Base-by-base conservation (phyloP, 2,113 vertebrate genomes). In the Felis catus region DNA sequence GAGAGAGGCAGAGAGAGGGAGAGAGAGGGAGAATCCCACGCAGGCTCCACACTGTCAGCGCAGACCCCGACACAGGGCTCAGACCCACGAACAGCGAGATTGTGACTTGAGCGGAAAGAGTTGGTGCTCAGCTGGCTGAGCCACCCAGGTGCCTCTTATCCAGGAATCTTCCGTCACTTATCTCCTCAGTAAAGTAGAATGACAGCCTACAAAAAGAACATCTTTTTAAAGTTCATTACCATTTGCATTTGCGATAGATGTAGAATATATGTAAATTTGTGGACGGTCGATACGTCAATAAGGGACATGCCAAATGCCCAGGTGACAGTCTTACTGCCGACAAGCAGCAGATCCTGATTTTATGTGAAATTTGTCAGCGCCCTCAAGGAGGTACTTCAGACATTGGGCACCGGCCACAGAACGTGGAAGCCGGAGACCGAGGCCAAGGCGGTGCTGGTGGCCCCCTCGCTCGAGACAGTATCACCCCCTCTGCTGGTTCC, bases 401-500 rank as follows among this genome's bases (percentile, higher is more conserved):
- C 12, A 4, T 8, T 21, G 0, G 39, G 12, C 12, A 23, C 1
- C 19, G 7, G 18, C 7, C 33, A 3, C 29, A n/a, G 33, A 61
- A 3, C 3, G 13, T 12, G n/a, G 7, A 0, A n/a, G 18, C n/a
- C 48, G 23, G 21, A 14, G 80, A 36, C 31, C 5, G 66, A 29
- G 21, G 29, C 6, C 29, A 7, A 27, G 55, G 10, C 7, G 21
- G 58, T 21, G 4, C 5, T 13, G 71, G 53, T 9, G 39, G 55
- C 14, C 21, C 31, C 25, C 0, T 2, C 73, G 2, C 23, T 48
- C 14, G 3, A 15, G 11, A 15, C 21, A 2, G 4, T 7, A 9
- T 31, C 6, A 1, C 31, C 55, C 29, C 1, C 0, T 36, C 36
- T 1, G 2, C 15, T 31, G 21, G 19, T 0, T 19, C 9, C 18